These are phyloP conservation scores for Phortica okadai DNA, from an alignment of 2,888 invertebrate species.

Conservation along the genomic window DNA sequence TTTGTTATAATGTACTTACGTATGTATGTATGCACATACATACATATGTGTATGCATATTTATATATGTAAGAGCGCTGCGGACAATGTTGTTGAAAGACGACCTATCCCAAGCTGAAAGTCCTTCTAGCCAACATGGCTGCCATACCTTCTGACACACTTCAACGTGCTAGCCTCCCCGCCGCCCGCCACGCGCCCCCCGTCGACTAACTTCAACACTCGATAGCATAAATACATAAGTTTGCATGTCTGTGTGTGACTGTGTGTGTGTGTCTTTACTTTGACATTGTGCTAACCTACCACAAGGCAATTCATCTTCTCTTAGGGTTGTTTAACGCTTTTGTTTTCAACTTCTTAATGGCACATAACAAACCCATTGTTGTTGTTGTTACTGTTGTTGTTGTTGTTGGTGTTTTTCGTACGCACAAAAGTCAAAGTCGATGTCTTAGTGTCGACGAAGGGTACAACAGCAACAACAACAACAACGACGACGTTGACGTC, in stretches of 20 bases:
- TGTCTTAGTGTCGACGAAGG: conserved; percentile 18
- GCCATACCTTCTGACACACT: background rate
- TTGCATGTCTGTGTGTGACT: background rate
- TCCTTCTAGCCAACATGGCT: conserved; percentile 22
- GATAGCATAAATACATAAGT: background rate
- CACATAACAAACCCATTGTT: conserved; percentile 25
- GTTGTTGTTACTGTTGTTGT: conserved; percentile 24
- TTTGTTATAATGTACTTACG: background rate
- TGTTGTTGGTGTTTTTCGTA: conserved; percentile 21
- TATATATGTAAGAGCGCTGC: background rate
- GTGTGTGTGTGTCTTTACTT: conserved; percentile 1
- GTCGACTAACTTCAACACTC: background rate
- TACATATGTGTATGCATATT: background rate
- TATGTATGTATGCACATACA: background rate
- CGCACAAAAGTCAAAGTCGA: conserved; percentile 4
- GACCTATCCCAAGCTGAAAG: conserved; percentile 22
- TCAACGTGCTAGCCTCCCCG: background rate
- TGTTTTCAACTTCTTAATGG: conserved; percentile 28
- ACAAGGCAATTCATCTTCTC: conserved; percentile 67
- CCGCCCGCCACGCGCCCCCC: too few relatives aligned
- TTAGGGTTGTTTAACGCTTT: conserved; percentile 60
- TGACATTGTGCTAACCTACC: conserved; percentile 64
- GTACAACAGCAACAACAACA: background rate
- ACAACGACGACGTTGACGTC: background rate
- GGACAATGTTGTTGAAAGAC: background rate